Evolutionary conservation across 2,113 vertebrate genomes (phyloP).

Genomic region (Calidris pugnax): DNA sequence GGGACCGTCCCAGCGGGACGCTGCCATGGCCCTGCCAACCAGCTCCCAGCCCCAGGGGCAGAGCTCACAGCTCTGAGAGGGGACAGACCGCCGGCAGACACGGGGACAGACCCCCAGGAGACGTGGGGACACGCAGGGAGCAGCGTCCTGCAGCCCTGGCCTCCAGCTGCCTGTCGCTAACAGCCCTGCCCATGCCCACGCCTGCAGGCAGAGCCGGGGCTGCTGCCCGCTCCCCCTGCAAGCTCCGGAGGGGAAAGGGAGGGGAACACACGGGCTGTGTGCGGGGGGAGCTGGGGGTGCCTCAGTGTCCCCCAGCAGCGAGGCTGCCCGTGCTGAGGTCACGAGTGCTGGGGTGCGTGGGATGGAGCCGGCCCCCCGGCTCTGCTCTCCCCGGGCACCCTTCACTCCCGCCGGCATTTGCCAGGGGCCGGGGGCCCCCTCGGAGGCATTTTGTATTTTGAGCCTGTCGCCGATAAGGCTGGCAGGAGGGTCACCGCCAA

Average conservation of each 20-base stretch:
- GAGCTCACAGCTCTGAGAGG: not conserved
- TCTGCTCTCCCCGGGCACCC: not conserved
- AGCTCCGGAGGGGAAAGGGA: not conserved
- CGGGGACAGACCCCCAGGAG: not conserved
- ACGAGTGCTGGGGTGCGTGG: accelerated
- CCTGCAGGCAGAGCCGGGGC: not conserved
- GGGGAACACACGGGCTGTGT: too few relatives aligned
- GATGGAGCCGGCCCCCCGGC: not conserved
- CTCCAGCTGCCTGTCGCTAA: accelerated
- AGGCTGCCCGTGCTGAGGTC: not conserved
- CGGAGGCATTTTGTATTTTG: not conserved
- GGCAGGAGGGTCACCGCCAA: not conserved
- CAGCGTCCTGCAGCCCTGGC: not conserved
- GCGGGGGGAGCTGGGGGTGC: not conserved
- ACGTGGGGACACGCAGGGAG: not conserved
- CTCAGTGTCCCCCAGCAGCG: not conserved
- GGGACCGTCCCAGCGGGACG: not conserved
- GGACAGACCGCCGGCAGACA: not conserved
- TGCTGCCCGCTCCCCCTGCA: not conserved
- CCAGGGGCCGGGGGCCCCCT: accelerated
- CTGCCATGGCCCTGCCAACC: not conserved
- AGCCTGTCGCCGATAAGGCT: not conserved
- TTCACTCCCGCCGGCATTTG: not conserved
- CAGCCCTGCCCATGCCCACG: not conserved
- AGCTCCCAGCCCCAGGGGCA: not conserved